Conservation (phyloP, 2,888 invertebrate species). For the Tillus elongatus region DNA sequence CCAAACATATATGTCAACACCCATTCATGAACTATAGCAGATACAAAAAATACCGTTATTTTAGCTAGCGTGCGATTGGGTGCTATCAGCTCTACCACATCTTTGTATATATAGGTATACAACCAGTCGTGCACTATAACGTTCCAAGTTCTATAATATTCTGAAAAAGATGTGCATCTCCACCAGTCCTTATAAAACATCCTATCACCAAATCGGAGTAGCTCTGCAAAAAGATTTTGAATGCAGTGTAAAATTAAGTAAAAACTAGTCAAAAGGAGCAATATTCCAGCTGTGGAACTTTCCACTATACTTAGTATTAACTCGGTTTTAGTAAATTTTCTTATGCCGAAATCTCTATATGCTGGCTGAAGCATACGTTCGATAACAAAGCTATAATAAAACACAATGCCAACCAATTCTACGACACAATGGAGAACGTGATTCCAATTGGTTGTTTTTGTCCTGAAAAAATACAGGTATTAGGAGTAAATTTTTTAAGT, state of each 20-base stretch:
- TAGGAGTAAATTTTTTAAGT: too few species aligned
- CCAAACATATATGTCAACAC: constrained; percentile 68
- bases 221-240: constrained; percentile 84
- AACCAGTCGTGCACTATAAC: constrained; percentile 93
- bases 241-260: constrained; percentile 82
- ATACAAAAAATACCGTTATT: constrained; percentile 63
- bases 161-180: constrained; percentile 71
- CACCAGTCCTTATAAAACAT: constrained; percentile 91
- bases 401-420: constrained; percentile 67
- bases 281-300: constrained; percentile 63
- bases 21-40: constrained; percentile 83
- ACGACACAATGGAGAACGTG: constrained; percentile 37
- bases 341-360: constrained; percentile 53
- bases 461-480: constrained; percentile 12
- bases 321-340: constrained; percentile 39
- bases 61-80: constrained; percentile 47
- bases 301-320: constrained; percentile 56
- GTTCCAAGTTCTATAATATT: constrained; percentile 93
- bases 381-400: constrained; percentile 71
- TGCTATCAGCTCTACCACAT: constrained; percentile 44
- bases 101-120: constrained; percentile 78
- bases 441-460: constrained; percentile 9
- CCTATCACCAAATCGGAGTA: constrained; percentile 77
- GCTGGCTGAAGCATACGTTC: constrained; percentile 64
- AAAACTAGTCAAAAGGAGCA: constrained; percentile 49